A percentile compares a stretch with the other conserved stretches of the same genome.
These are phyloP conservation scores for Bergia puertoricense DNA, from an alignment of 92 coral and sea anemone genomes.

Conservation along the genomic window DNA sequence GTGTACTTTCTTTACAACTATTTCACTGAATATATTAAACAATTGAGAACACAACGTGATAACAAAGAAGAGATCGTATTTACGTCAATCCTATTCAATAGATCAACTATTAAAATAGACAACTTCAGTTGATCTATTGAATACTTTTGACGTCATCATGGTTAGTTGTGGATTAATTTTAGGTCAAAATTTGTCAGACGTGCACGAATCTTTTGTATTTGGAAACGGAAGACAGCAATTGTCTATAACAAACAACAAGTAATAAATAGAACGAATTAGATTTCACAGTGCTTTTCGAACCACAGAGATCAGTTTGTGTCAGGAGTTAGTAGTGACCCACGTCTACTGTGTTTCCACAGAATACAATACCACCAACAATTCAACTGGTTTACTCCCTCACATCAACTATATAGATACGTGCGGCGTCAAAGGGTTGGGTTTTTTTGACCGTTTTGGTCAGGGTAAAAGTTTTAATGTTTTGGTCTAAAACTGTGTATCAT, in stretches of 20 bases:
- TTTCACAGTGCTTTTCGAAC: not conserved
- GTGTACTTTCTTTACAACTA: not conserved
- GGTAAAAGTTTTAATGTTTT: too few species aligned
- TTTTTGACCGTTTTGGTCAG: too few species aligned
- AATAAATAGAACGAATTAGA: too few species aligned
- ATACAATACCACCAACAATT: not conserved
- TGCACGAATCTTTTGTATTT: not conserved
- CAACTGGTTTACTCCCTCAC: too few species aligned
- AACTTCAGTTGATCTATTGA: not conserved
- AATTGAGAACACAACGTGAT: too few species aligned
- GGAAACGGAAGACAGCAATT: not conserved
- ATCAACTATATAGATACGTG: too few species aligned
- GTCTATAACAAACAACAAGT: not conserved
- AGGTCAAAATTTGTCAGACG: not conserved
- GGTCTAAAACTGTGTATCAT: too few species aligned
- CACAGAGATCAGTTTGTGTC: not conserved
- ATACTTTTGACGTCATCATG: not conserved
- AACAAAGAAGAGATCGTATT: not conserved
- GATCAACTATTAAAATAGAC: too few species aligned
- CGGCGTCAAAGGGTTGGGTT: too few species aligned
- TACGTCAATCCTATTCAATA: too few species aligned
- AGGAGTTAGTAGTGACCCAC: not conserved
- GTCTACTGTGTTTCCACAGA: not conserved
- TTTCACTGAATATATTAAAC: not conserved
- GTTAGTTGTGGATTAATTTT: not conserved